phyloP scores from a whole-genome alignment of 2,797 vertebrate species.

The Sebastiscus albofasciatus region DNA sequence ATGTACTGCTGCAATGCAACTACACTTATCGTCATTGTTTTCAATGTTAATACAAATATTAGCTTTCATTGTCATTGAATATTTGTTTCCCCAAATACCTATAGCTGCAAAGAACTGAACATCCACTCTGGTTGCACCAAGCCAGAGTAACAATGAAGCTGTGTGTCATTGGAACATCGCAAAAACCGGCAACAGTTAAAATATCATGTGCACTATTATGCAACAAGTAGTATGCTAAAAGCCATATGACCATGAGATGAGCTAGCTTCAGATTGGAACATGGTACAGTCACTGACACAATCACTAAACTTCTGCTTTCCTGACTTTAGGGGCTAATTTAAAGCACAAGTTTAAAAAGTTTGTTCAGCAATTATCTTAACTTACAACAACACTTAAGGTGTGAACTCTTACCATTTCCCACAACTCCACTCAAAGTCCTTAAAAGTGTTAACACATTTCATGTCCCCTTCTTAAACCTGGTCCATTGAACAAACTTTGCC shows the following conservation, averaged over 20 bases:
- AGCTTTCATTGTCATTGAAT: background rate
- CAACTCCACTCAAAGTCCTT: background rate
- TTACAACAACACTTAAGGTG: background rate
- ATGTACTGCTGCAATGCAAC: background rate
- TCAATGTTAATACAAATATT: background rate
- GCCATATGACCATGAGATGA: background rate
- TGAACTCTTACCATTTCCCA: background rate
- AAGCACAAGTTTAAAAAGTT: background rate
- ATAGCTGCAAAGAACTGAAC: background rate
- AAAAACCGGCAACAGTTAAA: background rate
- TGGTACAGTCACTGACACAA: background rate
- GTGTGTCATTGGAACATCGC: background rate
- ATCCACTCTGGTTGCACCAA: background rate
- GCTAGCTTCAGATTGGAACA: background rate
- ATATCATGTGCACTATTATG: background rate
- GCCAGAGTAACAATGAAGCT: background rate
- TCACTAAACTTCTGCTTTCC: background rate
- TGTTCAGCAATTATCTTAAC: background rate
- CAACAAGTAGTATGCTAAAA: background rate
- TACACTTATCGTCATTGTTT: background rate
- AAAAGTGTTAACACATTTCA: conserved; percentile 7
- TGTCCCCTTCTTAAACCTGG: conserved; percentile 18
- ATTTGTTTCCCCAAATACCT: background rate
- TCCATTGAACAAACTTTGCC: conserved; percentile 50
- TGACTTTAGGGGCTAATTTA: background rate